Conservation (phyloP, 2,888 invertebrate genomes). For the Nymphalis polychloros region DNA sequence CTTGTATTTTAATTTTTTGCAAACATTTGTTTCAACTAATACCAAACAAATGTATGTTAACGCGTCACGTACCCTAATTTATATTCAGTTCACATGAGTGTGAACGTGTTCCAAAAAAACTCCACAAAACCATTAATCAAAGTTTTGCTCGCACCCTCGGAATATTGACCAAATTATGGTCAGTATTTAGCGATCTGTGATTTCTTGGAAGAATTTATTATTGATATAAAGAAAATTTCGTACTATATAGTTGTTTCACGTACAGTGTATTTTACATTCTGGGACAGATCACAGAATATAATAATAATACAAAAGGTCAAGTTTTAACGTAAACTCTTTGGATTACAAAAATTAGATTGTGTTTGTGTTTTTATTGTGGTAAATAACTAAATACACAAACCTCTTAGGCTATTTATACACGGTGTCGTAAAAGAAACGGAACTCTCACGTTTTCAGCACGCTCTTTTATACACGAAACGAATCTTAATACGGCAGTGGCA, state of each 20-base stretch:
- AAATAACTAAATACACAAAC: no score
- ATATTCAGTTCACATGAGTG: slow-evolving; percentile 7
- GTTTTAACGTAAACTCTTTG: no score
- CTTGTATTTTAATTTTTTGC: background rate
- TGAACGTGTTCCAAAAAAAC: slow-evolving; percentile 5
- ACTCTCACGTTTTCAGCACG: no score
- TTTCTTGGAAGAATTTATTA: background rate
- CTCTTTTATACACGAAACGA: no score
- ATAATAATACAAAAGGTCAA: no score
- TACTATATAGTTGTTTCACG: background rate
- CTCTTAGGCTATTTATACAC: no score
- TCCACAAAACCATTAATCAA: slow-evolving; percentile 11
- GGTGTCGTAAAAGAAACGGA: no score
- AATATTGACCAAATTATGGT: slow-evolving; percentile 9
- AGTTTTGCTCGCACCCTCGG: slow-evolving; percentile 1
- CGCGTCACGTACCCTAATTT: slow-evolving; percentile 7
- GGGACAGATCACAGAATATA: no score
- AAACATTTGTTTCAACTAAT: slow-evolving; percentile 1
- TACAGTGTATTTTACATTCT: no score
- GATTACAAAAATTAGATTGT: no score
- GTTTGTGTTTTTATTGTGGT: no score
- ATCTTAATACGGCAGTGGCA: no score
- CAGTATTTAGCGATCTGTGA: background rate
- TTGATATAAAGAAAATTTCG: background rate
- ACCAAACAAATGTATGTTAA: slow-evolving; percentile 11